A percentile compares a stretch with the other conserved stretches of the same genome.
Conservation (phyloP, 2,797 vertebrate species). For the Lutjanus campechanus region DNA sequence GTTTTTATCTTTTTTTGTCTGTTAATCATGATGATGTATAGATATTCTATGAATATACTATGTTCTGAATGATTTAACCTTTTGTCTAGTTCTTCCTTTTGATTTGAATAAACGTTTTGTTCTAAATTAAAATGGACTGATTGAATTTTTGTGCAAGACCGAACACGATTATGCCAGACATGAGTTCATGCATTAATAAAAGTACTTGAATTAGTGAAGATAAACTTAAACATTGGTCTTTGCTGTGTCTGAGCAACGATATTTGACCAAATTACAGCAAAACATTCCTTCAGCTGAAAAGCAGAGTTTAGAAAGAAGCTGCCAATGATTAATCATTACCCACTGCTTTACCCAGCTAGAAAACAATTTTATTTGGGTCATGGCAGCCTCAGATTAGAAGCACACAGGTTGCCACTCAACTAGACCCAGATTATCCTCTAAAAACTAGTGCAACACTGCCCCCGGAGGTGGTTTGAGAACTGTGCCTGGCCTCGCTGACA, state of each 20-base stretch:
- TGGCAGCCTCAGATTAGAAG: conserved; percentile 31
- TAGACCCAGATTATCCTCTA: conserved; percentile 3
- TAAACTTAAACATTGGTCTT: background rate
- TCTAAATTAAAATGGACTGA: conserved; percentile 58
- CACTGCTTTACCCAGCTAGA: background rate
- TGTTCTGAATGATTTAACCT: conserved; percentile 92
- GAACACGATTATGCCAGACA: background rate
- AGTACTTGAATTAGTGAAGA: background rate
- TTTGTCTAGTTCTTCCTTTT: conserved; percentile 93
- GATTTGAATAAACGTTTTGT: conserved; percentile 92
- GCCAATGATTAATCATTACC: conserved; percentile 28
- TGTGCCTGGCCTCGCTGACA: conserved; percentile 1
- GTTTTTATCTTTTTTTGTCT: conserved; percentile 80
- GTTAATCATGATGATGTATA: conserved; percentile 93
- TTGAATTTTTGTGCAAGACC: conserved; percentile 14
- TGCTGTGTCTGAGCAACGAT: background rate
- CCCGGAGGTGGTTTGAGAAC: conserved; percentile 47
- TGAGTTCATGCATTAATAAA: background rate
- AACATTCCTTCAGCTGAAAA: background rate
- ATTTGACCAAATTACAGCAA: conserved; percentile 12
- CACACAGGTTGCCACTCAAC: conserved; percentile 18
- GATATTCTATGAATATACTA: conserved; percentile 91
- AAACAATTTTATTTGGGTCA: conserved; percentile 33
- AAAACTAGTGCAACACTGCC: conserved; percentile 67
- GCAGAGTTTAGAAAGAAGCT: conserved; percentile 6